phyloP scores from a whole-genome alignment of 1,140 invertebrate genomes.

The Gonioctena quinquepunctata region DNA sequence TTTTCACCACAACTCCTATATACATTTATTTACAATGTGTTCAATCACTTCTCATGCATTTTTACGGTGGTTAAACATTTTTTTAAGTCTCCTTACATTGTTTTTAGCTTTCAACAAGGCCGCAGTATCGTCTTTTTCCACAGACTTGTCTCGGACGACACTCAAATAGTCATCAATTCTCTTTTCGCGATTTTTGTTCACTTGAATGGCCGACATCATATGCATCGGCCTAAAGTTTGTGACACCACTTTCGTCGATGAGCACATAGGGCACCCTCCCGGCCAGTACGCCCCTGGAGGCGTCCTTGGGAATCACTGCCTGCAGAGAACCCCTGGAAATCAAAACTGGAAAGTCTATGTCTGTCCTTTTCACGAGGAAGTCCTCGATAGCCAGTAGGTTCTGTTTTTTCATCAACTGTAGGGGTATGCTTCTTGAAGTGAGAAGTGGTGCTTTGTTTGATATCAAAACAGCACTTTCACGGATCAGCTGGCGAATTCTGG shows the following conservation, averaged over 20 bases:
- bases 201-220: conserved; percentile 69
- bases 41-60: conserved; percentile 37
- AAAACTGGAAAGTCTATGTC: conserved; percentile 66
- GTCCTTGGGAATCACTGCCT: conserved; percentile 76
- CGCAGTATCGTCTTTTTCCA: conserved; percentile 30
- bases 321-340: conserved; percentile 75
- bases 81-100: conserved; percentile 44
- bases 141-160: conserved; percentile 29
- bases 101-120: conserved; percentile 39
- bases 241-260: conserved; percentile 77
- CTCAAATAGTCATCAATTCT: conserved; percentile 62
- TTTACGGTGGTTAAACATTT: conserved; percentile 38
- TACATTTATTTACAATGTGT: conserved; percentile 2
- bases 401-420: conserved; percentile 65
- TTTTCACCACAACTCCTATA: background rate
- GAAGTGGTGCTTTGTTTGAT: conserved; percentile 48
- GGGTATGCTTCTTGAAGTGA: conserved; percentile 70
- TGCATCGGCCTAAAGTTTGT: conserved; percentile 77
- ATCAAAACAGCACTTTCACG: conserved; percentile 70
- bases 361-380: conserved; percentile 68
- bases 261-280: conserved; percentile 74
- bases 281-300: conserved; percentile 72
- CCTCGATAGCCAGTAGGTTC: conserved; percentile 75
- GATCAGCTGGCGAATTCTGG: conserved; percentile 68
- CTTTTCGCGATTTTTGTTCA: conserved; percentile 59